Conservation (phyloP, 2,797 vertebrate genomes). For the Cirrhinus mrigala region DNA sequence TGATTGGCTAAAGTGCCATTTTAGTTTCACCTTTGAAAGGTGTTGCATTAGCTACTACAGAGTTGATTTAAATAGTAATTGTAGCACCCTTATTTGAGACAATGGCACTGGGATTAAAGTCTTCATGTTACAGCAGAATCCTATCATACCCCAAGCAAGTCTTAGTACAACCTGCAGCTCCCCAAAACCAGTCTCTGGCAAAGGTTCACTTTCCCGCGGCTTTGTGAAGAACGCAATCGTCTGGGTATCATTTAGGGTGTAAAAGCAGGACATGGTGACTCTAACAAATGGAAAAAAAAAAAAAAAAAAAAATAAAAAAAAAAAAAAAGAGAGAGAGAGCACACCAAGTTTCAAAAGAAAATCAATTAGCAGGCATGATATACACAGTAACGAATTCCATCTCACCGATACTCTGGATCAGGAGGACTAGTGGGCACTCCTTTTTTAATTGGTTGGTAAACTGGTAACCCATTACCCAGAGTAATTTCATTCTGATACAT, state of each 20-base stretch:
- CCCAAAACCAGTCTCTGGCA: conserved; percentile 70
- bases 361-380: not conserved
- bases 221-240: conserved; percentile 63
- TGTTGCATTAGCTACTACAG: not conserved
- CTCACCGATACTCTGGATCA: conserved; percentile 73
- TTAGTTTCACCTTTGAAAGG: not conserved
- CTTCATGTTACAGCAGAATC: not conserved
- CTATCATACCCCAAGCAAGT: conserved; percentile 69
- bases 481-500: conserved; percentile 80
- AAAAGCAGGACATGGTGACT: conserved; percentile 76
- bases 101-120: not conserved
- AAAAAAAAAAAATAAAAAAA: too few species aligned
- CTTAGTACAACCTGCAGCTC: conserved; percentile 72
- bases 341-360: rapidly evolving
- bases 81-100: not conserved
- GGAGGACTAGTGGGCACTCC: not conserved
- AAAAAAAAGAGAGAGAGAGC: too few species aligned
- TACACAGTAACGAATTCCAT: not conserved
- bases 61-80: not conserved
- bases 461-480: conserved; percentile 19
- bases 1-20: not conserved
- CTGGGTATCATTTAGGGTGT: conserved; percentile 67
- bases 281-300: conserved; percentile 64
- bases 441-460: not conserved
- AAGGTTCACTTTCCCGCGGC: conserved; percentile 55